These are phyloP conservation scores for Cheilosia variabilis DNA, from an alignment of 2,888 invertebrate species.

Conservation along the genomic window DNA sequence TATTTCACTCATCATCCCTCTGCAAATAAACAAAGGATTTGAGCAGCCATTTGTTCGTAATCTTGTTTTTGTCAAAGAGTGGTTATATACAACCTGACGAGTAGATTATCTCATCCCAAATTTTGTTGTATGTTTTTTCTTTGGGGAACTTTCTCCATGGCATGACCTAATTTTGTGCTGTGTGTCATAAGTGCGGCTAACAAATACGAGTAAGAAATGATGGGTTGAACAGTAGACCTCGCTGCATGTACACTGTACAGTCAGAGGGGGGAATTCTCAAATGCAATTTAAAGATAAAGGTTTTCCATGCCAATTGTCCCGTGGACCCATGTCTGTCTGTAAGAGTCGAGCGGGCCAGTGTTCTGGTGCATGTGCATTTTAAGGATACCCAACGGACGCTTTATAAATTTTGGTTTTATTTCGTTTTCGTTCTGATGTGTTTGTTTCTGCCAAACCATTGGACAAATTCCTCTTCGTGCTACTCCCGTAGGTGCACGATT, in stretches of 20 bases:
- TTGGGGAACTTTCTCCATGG: conserved; percentile 12
- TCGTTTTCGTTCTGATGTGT: conserved; percentile 8
- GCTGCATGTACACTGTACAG: conserved; percentile 4
- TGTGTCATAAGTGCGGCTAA: conserved; percentile 29
- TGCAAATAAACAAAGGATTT: conserved; percentile 27
- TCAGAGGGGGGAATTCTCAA: conserved; percentile 43
- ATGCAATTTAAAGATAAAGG: conserved; percentile 60
- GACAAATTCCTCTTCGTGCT: conserved; percentile 16
- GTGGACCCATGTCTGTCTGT: not conserved
- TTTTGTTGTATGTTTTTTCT: conserved; percentile 9
- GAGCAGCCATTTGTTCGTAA: conserved; percentile 5
- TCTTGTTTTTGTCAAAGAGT: not conserved
- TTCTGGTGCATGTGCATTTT: conserved; percentile 40
- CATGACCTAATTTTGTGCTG: conserved; percentile 39
- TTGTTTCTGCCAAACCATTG: conserved; percentile 43
- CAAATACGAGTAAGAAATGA: not conserved
- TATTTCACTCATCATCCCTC: not conserved
- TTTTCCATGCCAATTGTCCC: conserved; percentile 23
- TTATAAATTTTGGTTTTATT: conserved; percentile 29
- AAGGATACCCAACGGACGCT: conserved; percentile 56
- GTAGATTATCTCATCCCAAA: conserved; percentile 15
- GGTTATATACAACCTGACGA: not conserved
- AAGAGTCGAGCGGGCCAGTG: conserved; percentile 1
- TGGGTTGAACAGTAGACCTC: conserved; percentile 4
- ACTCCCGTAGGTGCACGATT: conserved; percentile 38